Conservation (phyloP, 2,113 vertebrate genomes). For the Arizona elegans region DNA sequence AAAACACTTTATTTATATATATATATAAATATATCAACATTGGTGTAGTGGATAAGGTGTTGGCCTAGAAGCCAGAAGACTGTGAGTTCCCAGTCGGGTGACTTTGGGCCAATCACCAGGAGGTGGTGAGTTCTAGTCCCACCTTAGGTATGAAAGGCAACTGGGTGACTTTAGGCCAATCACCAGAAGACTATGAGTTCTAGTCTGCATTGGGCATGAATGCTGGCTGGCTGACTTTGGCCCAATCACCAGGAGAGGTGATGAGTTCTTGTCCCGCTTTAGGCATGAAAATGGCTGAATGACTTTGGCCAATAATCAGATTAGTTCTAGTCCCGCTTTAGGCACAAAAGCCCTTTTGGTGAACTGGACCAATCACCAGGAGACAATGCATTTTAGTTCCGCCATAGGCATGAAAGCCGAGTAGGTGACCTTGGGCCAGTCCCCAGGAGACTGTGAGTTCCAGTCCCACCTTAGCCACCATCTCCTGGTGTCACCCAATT, state of each 20-base stretch:
- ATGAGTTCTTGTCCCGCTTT: background rate
- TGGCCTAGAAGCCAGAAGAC: background rate
- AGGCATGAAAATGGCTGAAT: no score
- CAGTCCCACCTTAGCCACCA: background rate
- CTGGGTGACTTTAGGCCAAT: background rate
- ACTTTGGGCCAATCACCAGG: background rate
- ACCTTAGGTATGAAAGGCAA: background rate
- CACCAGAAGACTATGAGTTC: no score
- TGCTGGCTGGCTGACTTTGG: no score
- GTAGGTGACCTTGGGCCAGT: background rate
- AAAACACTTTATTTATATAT: no score
- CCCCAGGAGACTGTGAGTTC: background rate
- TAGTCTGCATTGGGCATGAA: no score
- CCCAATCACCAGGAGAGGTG: background rate
- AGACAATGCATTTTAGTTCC: background rate
- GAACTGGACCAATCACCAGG: background rate
- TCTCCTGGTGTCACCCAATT: background rate
- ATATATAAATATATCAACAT: background rate
- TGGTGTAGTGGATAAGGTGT: background rate
- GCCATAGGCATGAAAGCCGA: background rate
- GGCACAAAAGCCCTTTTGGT: background rate
- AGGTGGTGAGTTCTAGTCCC: background rate
- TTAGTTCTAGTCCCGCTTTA: no score
- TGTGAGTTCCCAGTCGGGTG: background rate
- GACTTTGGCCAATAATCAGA: background rate